A percentile compares a stretch with the other conserved stretches of the same genome.
phyloP scores from a whole-genome alignment of 2,888 invertebrate genomes.

The Conus canariensis region DNA sequence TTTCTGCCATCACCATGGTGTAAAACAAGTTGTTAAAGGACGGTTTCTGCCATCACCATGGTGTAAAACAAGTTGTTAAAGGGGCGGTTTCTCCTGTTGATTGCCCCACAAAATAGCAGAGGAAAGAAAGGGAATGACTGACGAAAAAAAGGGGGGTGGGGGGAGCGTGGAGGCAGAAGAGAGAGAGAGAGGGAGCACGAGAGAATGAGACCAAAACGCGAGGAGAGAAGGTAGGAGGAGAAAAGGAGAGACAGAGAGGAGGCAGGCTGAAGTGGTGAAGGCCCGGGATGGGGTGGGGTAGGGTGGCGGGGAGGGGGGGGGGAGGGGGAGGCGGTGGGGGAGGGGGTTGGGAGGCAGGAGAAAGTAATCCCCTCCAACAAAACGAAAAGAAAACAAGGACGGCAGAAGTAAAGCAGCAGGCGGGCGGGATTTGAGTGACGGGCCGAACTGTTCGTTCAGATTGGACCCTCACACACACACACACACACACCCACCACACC shows the following conservation, averaged over 20 bases:
- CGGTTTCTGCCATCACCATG: too few species aligned
- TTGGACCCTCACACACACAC: neutral
- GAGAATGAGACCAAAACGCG: neutral
- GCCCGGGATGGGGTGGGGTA: neutral
- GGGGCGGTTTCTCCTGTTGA: too few species aligned
- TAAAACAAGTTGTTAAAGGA: too few species aligned
- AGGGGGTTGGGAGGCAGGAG: neutral
- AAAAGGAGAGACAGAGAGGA: neutral
- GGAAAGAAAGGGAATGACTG: too few species aligned
- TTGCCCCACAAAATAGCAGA: too few species aligned
- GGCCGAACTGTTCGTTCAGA: slow-evolving; percentile 6
- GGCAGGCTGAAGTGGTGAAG: neutral
- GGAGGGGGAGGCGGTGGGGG: neutral
- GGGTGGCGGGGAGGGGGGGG: neutral
- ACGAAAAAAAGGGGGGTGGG: neutral
- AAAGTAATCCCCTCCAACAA: slow-evolving; percentile 25
- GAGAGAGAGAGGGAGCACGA: neutral
- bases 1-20: too few species aligned
- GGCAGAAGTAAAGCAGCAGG: slow-evolving; percentile 26
- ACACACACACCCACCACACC: neutral
- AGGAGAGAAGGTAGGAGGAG: neutral
- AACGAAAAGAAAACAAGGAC: slow-evolving; percentile 26
- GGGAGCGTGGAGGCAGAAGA: neutral
- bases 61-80: too few species aligned
- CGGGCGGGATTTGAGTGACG: slow-evolving; percentile 19